These are phyloP conservation scores for Nephrotoma flavescens DNA, from an alignment of 2,888 invertebrate genomes.

Conservation along the genomic window DNA sequence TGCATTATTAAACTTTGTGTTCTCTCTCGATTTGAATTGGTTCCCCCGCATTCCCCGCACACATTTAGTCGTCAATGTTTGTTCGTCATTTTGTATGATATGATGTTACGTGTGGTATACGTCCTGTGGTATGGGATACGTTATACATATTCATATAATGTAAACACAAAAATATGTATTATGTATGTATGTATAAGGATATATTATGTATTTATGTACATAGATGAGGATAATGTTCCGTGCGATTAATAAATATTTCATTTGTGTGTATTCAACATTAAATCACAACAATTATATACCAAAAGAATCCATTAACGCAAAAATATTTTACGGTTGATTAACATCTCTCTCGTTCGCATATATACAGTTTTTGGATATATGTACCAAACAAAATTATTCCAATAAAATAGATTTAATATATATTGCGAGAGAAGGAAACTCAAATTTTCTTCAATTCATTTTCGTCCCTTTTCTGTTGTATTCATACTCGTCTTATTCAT, in stretches of 20 bases:
- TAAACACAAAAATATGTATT: too few species aligned
- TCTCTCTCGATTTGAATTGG: not conserved
- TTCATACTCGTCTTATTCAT: not conserved
- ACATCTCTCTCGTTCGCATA: not conserved
- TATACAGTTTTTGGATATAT: not conserved
- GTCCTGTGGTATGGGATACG: not conserved
- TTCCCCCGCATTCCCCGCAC: not conserved
- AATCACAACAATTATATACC: not conserved
- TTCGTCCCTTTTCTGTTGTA: not conserved
- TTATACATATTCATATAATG: not conserved
- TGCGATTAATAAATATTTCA: not conserved
- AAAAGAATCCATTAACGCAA: not conserved
- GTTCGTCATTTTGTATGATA: not conserved
- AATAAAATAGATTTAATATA: not conserved
- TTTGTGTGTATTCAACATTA: not conserved
- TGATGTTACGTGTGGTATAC: not conserved
- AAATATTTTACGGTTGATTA: not conserved
- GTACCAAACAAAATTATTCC: not conserved
- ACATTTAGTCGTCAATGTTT: not conserved
- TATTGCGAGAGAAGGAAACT: not conserved
- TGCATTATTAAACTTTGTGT: not conserved
- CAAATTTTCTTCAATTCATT: not conserved
- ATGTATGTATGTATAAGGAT: not conserved
- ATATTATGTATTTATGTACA: not conserved
- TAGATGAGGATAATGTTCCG: not conserved